These are phyloP conservation scores for Balearica regulorum DNA, from an alignment of 2,797 vertebrate species.

Conservation along the genomic window DNA sequence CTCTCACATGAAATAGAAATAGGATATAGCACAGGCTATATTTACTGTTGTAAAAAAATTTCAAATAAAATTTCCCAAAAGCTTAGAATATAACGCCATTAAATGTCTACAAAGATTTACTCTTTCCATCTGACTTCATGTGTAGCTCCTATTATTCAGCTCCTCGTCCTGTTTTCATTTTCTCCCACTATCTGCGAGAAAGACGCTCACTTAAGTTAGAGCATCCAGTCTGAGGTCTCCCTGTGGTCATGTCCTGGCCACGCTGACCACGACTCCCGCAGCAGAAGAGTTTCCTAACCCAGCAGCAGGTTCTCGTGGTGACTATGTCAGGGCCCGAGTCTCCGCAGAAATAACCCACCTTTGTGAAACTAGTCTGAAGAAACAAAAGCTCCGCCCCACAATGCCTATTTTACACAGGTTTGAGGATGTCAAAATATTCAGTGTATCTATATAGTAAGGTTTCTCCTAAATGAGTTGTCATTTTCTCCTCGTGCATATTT, in stretches of 20 bases:
- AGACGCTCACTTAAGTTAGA: background rate
- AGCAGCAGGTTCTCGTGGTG: background rate
- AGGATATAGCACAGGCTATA: conserved; percentile 61
- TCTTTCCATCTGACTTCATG: conserved; percentile 60
- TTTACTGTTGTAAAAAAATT: conserved; percentile 68
- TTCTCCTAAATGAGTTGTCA: background rate
- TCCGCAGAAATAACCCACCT: background rate
- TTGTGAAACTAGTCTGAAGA: background rate
- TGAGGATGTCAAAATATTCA: background rate
- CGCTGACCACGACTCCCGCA: background rate
- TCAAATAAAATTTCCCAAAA: conserved; percentile 70
- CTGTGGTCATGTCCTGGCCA: background rate
- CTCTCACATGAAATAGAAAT: conserved; percentile 67
- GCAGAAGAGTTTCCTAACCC: background rate
- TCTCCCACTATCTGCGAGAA: background rate
- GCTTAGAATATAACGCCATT: conserved; percentile 68
- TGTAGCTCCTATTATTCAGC: conserved; percentile 26
- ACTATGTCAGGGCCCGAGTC: background rate
- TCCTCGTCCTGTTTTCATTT: conserved; percentile 9
- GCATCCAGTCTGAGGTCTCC: background rate
- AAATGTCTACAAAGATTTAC: conserved; percentile 63
- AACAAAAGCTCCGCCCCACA: background rate
- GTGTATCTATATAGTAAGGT: background rate
- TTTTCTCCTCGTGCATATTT: background rate
- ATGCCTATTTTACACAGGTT: background rate